A percentile compares a stretch with the other conserved stretches of the same genome.
Conservation (phyloP, 2,113 vertebrate species). For the Bubo scandiacus region DNA sequence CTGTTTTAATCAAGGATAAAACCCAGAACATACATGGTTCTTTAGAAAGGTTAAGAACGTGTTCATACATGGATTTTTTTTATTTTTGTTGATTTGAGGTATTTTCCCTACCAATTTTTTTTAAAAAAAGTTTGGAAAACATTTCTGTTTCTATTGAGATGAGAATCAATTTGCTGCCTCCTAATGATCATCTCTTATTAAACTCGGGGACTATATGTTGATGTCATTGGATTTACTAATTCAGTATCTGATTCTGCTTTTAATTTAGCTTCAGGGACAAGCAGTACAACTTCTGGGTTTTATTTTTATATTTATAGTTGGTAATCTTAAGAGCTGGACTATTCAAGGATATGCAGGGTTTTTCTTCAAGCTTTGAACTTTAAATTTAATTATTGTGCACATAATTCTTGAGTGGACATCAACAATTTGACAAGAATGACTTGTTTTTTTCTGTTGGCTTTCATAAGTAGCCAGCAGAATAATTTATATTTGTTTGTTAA, state of each 20-base stretch:
- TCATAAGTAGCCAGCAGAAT: not conserved
- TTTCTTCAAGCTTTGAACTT: not conserved
- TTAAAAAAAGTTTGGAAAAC: not conserved
- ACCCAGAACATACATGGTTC: not conserved
- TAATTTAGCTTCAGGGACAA: not conserved
- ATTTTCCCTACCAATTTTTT: not conserved
- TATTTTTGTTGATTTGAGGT: not conserved
- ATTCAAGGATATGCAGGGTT: not conserved
- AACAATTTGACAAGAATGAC: not conserved
- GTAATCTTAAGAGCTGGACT: not conserved
- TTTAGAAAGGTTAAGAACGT: not conserved
- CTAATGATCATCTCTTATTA: not conserved
- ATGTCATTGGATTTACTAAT: not conserved
- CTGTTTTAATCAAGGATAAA: not conserved
- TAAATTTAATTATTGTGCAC: not conserved
- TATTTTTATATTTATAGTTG: not conserved
- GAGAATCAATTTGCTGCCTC: constrained; percentile 11
- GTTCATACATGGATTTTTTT: not conserved
- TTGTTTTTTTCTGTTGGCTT: not conserved
- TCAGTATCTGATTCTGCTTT: not conserved
- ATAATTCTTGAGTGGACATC: not conserved
- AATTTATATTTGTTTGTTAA: not conserved
- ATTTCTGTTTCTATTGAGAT: constrained; percentile 4
- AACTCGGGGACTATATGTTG: not conserved
- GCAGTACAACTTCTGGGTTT: not conserved